Evolutionary conservation across 2,888 invertebrate genomes (phyloP), one percentile per base, ranked within the genome.

Genomic region (Caenorhabditis sp.): DNA sequence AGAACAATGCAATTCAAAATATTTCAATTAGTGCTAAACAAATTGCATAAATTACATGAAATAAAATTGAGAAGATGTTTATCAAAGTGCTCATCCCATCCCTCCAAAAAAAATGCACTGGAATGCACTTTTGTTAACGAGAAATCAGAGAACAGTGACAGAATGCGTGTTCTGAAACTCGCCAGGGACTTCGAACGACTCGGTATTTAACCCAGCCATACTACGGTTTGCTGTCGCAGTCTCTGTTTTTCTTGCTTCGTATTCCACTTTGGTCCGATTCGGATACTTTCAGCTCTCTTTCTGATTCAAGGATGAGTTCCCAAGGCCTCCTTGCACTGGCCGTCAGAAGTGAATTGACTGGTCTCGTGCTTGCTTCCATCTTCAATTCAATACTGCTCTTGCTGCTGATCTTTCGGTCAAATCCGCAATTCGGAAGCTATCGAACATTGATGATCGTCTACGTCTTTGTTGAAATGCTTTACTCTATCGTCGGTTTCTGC

Each of bases 381-480:
- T 28, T 55, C 55, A 67, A 67, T n/a, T 37, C 37, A n/a, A 40
- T 67, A n/a, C 37, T 67, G 2, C 22, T 67, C 2, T 3, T 67
- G 20, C 55, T 67, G 2, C 44, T 67, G 8, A 9, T 53, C 22
- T 55, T 40, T 9, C 35, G 40, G 24, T 15, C 67, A 1, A 67
- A 55, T 24, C 37, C 62, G 0, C 28, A 28, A 9, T 28, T 71
- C 11, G 71, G 71, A n/a, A 22, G 5, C 5, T 71, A 71, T 32
- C 61, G 60, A 28, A 40, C 44, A n/a, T 28, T 71, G 20, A 71
- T 71, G 71, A 55, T 64, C 22, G 28, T 24, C 1, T 51, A 50
- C 37, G 47, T 53, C 1, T 1, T 22, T 1, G 3, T 72, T n/a
- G 64, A 58, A 35, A 15, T 72, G 32, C 3, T 58, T 5, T 65